These are phyloP conservation scores for Trachymyrmex cornetzi DNA, from an alignment of 1,140 invertebrate genomes.

Conservation along the genomic window DNA sequence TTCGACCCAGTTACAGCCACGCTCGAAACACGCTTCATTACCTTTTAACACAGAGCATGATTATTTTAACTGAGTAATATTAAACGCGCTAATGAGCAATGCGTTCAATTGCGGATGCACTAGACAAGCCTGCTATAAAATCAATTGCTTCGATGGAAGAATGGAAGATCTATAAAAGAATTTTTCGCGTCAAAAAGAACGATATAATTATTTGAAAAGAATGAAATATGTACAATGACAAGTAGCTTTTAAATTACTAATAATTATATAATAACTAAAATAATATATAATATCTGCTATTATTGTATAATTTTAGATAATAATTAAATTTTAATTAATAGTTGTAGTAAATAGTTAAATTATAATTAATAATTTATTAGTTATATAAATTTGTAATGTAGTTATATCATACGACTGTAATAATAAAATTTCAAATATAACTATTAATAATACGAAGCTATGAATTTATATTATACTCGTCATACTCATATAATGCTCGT, in stretches of 20 bases:
- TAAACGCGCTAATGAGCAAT: neutral
- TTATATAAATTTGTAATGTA: too few species aligned
- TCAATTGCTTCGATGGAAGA: neutral
- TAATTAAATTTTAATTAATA: too few species aligned
- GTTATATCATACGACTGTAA: neutral
- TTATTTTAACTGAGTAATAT: constrained; percentile 14
- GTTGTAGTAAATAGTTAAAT: too few species aligned
- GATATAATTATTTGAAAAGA: neutral
- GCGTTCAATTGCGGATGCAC: neutral
- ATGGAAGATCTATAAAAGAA: too few species aligned
- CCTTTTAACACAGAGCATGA: neutral
- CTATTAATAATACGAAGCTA: neutral
- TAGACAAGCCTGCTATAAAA: neutral
- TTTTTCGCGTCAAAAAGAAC: too few species aligned
- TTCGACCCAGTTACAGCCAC: constrained; percentile 11
- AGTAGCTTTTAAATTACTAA: neutral
- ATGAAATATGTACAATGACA: neutral
- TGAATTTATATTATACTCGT: too few species aligned
- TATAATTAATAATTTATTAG: too few species aligned
- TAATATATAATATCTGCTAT: neutral
- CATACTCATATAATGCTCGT: too few species aligned
- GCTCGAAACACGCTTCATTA: constrained; percentile 29
- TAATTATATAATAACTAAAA: neutral
- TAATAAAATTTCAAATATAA: neutral
- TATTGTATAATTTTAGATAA: too few species aligned